phyloP scores from a whole-genome alignment of 2,113 vertebrate species.

The Epinephelus moara region DNA sequence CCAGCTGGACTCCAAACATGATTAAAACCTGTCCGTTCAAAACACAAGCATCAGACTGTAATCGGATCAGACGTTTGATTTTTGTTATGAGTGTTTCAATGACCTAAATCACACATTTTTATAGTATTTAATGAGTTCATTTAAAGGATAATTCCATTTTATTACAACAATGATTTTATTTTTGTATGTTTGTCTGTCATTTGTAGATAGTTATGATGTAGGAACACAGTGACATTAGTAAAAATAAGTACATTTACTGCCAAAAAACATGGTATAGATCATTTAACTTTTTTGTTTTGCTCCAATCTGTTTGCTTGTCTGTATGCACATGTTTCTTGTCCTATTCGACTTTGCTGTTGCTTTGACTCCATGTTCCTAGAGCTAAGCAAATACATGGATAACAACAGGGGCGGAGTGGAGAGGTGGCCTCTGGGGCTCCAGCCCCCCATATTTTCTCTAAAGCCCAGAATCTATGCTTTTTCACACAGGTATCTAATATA shows the following conservation, averaged over 20 bases:
- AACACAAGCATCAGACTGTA: not conserved
- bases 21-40: not conserved
- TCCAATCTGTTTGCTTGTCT: not conserved
- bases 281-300: not conserved
- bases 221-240: not conserved
- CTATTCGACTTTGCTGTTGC: not conserved
- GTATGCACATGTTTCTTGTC: not conserved
- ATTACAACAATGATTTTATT: not conserved
- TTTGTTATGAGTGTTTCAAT: not conserved
- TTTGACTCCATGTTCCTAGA: not conserved
- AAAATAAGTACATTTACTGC: not conserved
- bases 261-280: not conserved
- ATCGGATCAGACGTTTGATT: not conserved
- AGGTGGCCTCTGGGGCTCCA: not conserved
- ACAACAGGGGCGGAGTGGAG: too few species aligned
- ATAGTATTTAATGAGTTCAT: not conserved
- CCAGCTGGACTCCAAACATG: not conserved
- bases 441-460: too few species aligned
- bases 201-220: not conserved
- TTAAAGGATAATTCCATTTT: not conserved
- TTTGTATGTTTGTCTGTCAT: not conserved
- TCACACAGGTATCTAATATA: too few species aligned
- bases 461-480: too few species aligned
- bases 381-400: not conserved
- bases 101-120: not conserved